Evolutionary conservation across 2,797 vertebrate species (phyloP).

Genomic region (Psittacula echo): DNA sequence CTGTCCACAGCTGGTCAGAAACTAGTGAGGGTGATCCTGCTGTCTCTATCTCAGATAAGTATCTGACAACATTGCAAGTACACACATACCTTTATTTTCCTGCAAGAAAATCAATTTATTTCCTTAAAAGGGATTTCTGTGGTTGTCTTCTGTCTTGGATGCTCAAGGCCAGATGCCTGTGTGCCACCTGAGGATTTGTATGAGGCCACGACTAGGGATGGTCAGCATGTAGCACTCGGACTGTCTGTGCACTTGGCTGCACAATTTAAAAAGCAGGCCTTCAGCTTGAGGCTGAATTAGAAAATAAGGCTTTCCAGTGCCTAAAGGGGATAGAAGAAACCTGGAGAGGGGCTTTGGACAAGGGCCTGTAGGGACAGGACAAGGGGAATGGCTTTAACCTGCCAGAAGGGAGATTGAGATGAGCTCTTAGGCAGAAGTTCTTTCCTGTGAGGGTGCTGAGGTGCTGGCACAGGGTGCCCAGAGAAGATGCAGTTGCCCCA

Average conservation of each 20-base stretch:
- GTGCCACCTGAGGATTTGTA: background rate
- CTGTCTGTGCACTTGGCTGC: background rate
- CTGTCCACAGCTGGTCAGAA: background rate
- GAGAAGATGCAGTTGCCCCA: background rate
- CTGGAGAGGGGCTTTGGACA: background rate
- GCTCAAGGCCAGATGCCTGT: background rate
- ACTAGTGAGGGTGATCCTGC: background rate
- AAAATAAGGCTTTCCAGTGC: background rate
- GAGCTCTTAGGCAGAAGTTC: background rate
- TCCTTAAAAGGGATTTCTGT: background rate
- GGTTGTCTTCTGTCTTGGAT: background rate
- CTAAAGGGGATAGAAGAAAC: background rate
- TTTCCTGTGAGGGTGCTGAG: background rate
- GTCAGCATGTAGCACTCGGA: background rate
- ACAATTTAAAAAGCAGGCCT: background rate
- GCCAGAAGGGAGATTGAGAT: background rate
- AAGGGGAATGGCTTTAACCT: background rate
- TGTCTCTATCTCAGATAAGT: background rate
- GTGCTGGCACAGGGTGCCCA: background rate
- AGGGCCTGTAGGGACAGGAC: background rate
- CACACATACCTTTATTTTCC: background rate
- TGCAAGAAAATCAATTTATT: background rate
- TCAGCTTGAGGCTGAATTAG: background rate
- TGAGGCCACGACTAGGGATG: background rate
- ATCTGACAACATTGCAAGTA: background rate